Conservation (phyloP, 2,113 vertebrate genomes). For the Thymallus thymallus region DNA sequence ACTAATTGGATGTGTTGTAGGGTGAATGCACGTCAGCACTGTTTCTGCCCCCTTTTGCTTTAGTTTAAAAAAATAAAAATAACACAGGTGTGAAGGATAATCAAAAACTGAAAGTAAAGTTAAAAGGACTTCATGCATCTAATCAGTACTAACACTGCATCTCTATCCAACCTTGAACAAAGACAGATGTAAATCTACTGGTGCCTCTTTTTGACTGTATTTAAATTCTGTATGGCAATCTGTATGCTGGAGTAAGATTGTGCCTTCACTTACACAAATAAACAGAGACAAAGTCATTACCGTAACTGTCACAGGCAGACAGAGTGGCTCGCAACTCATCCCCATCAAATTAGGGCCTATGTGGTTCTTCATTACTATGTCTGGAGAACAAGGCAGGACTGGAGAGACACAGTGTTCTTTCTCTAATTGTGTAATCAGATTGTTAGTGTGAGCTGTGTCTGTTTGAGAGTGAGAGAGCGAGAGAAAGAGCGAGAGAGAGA, state of each 20-base stretch:
- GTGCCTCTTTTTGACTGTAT: background rate
- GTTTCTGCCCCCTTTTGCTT: too few species aligned
- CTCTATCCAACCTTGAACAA: too few species aligned
- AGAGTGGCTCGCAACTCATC: conserved; percentile 40
- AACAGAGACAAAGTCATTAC: conserved; percentile 63
- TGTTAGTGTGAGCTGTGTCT: conserved; percentile 5
- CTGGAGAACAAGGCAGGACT: conserved; percentile 25
- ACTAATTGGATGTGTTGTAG: too few species aligned
- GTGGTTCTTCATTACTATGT: conserved; percentile 54
- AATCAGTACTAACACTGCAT: too few species aligned
- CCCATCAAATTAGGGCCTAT: conserved; percentile 54
- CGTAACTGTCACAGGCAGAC: conserved; percentile 30
- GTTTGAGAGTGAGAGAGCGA: background rate
- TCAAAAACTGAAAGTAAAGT: too few species aligned
- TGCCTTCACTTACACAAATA: conserved; percentile 50
- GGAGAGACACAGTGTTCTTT: conserved; percentile 14
- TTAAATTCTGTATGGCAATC: conserved; percentile 11
- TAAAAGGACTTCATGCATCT: too few species aligned
- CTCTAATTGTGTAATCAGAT: conserved; percentile 39
- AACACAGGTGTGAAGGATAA: too few species aligned
- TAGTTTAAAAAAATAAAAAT: too few species aligned
- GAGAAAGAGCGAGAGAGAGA: background rate
- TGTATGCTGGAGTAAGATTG: conserved; percentile 22
- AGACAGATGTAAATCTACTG: too few species aligned
- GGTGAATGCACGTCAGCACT: too few species aligned